Base-by-base conservation (phyloP, 1,140 invertebrate genomes). In the Megalopta genalis region DNA sequence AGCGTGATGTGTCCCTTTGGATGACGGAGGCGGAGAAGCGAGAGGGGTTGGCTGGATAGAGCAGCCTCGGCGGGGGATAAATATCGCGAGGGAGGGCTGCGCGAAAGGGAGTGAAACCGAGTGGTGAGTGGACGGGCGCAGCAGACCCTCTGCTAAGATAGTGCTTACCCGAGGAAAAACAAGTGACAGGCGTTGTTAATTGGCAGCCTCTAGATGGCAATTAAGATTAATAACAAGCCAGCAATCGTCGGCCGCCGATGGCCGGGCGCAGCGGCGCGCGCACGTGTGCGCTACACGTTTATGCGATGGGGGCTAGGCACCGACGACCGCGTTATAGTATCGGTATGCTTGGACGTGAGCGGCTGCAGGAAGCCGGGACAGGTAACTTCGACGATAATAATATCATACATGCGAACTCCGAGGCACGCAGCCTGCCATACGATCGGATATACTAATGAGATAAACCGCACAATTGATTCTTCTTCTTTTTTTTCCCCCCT, bases 141-240 rank as follows among this genome's bases (percentile, higher is more conserved):
- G 54, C 57, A 69, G 69, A 71, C 72, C 63, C 68, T 72, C 71
- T 73, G 49, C 6, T 12, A 32, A 74, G 63, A 82, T 84, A 73
- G 84, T 78, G 66, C 62, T 46, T 57, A 52, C 39, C 64, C 67
- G 80, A 70, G 62, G 39, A 84, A 88, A 86, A 88, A 86, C 77
- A 83, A 88, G 73, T 91, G 90, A 91, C 90, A 90, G 89, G 89
- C 89, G 89, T 91, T 90, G 90, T 91, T 90, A 91, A 91, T 91
- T 91, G 89, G 89, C 90, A 90, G 85, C 77, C 86, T 90, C 86
- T 87, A 90, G 89, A 91, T 91, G 88, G 89, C 90, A 90, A 91
- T 91, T 91, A 91, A 91, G 90, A 91, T 91, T 91, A 91, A 91
- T 89, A 88, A 88, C 85, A 86, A 88, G 85, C 81, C 66, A 64